Evolutionary conservation across 1,140 invertebrate genomes (phyloP).

Genomic region (Procambarus clarkii): DNA sequence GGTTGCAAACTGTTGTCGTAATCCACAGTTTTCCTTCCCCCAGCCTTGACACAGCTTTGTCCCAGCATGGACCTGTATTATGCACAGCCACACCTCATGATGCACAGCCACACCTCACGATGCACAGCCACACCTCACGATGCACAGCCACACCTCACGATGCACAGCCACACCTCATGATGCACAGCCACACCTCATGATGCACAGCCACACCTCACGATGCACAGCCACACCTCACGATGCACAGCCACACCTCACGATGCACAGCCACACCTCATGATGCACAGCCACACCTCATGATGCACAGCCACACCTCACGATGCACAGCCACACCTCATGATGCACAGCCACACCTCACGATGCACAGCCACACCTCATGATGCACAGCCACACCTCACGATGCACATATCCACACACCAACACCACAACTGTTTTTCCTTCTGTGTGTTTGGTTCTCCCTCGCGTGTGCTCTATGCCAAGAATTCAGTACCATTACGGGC

Average conservation of each 20-base stretch:
- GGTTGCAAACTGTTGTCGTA: constrained; percentile 1
- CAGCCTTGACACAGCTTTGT: constrained; percentile 28
- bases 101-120: not conserved
- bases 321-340: constrained; percentile 1
- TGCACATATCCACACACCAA: not conserved
- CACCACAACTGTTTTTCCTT: constrained; percentile 10
- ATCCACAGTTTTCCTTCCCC: not conserved
- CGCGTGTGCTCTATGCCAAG: not conserved
- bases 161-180: constrained; percentile 1
- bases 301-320: not conserved
- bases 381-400: too few species aligned
- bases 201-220: constrained; percentile 3
- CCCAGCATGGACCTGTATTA: constrained; percentile 12
- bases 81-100: constrained; percentile 1
- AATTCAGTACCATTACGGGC: not conserved
- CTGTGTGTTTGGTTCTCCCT: not conserved
- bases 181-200: not conserved
- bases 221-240: not conserved
- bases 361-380: constrained; percentile 1
- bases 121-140: constrained; percentile 3
- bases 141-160: not conserved
- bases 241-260: constrained; percentile 3
- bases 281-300: constrained; percentile 1
- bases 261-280: not conserved
- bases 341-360: not conserved